Percentiles rank a stretch among this genome's conserved stretches.
Evolutionary conservation across 30 jellyfish, hydroid and myxozoan species (phyloP).

Genomic region (Phacellophora camtschatica): DNA sequence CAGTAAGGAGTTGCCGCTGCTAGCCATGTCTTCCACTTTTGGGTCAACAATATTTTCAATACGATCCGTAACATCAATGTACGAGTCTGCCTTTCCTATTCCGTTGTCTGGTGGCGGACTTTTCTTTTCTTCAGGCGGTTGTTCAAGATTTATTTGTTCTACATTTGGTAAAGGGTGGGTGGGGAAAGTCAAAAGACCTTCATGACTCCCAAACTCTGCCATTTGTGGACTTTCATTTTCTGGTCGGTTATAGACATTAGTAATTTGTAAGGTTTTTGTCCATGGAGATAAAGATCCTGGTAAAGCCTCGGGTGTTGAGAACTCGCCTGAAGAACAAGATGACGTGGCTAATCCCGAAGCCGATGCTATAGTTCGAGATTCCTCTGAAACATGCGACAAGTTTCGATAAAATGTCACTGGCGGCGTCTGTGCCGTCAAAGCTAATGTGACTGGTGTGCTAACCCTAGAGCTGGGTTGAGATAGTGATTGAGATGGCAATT

Average conservation of each 20-base stretch:
- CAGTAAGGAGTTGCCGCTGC: too few species aligned
- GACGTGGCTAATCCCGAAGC: neutral
- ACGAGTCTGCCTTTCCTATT: slow-evolving; percentile 76
- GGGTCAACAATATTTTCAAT: slow-evolving; percentile 43
- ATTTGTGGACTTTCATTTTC: too few species aligned
- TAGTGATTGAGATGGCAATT: neutral
- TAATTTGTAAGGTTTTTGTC: neutral
- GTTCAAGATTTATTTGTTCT: neutral
- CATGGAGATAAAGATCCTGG: neutral
- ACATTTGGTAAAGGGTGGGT: too few species aligned
- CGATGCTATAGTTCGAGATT: slow-evolving; percentile 5
- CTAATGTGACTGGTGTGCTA: slow-evolving; percentile 66
- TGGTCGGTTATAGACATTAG: neutral
- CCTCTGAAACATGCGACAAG: slow-evolving; percentile 41
- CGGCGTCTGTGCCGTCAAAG: slow-evolving; percentile 60
- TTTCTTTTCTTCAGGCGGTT: neutral
- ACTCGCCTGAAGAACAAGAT: too few species aligned
- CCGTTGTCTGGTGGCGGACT: slow-evolving; percentile 50
- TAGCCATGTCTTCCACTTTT: slow-evolving; percentile 91
- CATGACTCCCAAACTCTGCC: too few species aligned
- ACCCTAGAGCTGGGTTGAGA: slow-evolving; percentile 70
- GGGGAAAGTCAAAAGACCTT: too few species aligned
- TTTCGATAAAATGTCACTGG: slow-evolving; percentile 49
- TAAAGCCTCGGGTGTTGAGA: too few species aligned
- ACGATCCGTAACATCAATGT: slow-evolving; percentile 84